Base-by-base conservation (phyloP, 1,140 invertebrate species). In the Cotesia glomerata region DNA sequence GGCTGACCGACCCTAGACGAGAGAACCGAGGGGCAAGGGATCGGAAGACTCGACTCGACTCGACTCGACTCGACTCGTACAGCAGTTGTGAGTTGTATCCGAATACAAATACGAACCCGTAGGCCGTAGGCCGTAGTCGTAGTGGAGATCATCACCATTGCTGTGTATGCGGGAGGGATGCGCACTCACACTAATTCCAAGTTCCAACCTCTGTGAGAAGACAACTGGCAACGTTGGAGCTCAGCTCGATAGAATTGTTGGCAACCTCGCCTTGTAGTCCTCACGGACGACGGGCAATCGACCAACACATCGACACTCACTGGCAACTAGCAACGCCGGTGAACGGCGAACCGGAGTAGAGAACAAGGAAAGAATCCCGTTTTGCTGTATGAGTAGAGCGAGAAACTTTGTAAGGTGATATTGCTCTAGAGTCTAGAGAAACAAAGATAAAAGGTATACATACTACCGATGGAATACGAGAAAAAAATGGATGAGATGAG, bases 291-390 rank as follows among this genome's bases (percentile, higher is more conserved):
- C 74, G 75, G 76, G 73, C 79, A 76, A 83, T 84, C 82, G 81
- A 83, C 79, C 81, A 81, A 75, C 78, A 78, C 75, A n/a, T n/a
- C n/a, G n/a, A n/a, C n/a, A 75, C 73, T 64, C 45, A 35, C 61
- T 39, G 51, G 36, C n/a, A n/a, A n/a, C n/a, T 26, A 26, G 3
- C 70, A 65, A 72, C 67, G 58, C 62, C 78, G 78, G 81, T 82
- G 82, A 84, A 84, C 80, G 84, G 76, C 76, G 70, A 79, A 80
- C 71, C 78, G 76, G 77, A 84, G 81, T 79, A 85, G 84, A 58
- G n/a, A n/a, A n/a, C n/a, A n/a, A 58, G 16, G 81, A 85, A 86
- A 84, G 85, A 86, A 86, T 86, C 83, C 83, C 84, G 85, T 86
- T 86, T 78, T 75, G 62, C 72, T 26, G 26, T 26, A 26, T 26